Conservation (phyloP, 2,113 vertebrate species). For the Cyprinus carpio region DNA sequence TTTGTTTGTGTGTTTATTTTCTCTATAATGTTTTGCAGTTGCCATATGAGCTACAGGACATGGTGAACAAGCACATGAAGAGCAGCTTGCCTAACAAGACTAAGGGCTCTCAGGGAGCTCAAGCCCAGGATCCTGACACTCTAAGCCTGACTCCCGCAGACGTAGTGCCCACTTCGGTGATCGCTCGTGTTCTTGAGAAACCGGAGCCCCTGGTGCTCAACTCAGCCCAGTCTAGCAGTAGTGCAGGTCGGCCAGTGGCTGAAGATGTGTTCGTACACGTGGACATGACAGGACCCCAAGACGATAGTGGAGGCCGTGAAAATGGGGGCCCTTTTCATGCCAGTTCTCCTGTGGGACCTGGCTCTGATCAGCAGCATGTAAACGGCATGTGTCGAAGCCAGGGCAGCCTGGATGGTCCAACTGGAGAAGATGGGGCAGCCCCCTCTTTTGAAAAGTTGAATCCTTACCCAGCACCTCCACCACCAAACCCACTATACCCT, state of each 20-base stretch:
- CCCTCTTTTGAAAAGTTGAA: conserved; percentile 89
- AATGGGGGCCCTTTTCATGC: conserved; percentile 70
- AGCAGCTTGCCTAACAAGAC: conserved; percentile 72
- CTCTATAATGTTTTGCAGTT: conserved; percentile 72
- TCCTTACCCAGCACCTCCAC: conserved; percentile 87
- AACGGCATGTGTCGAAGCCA: conserved; percentile 82
- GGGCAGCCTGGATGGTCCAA: conserved; percentile 71
- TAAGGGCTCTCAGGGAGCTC: conserved; percentile 64
- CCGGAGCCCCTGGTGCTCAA: conserved; percentile 94
- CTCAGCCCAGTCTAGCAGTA: conserved; percentile 92
- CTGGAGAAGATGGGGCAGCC: conserved; percentile 68
- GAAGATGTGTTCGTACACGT: conserved; percentile 97
- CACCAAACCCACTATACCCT: conserved; percentile 85
- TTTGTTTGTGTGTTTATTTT: conserved; percentile 38
- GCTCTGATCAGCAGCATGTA: conserved; percentile 66
- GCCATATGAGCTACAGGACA: conserved; percentile 94
- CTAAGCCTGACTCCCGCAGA: conserved; percentile 80
- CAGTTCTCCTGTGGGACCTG: conserved; percentile 57
- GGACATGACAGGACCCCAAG: conserved; percentile 86
- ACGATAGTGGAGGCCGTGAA: conserved; percentile 60
- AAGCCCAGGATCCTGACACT: conserved; percentile 73
- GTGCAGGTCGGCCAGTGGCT: conserved; percentile 80
- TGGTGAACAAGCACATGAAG: conserved; percentile 95
- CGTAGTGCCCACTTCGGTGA: conserved; percentile 91
- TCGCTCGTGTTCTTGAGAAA: conserved; percentile 94